Conservation (phyloP, 1,140 invertebrate species). For the Glomeris maerens region DNA sequence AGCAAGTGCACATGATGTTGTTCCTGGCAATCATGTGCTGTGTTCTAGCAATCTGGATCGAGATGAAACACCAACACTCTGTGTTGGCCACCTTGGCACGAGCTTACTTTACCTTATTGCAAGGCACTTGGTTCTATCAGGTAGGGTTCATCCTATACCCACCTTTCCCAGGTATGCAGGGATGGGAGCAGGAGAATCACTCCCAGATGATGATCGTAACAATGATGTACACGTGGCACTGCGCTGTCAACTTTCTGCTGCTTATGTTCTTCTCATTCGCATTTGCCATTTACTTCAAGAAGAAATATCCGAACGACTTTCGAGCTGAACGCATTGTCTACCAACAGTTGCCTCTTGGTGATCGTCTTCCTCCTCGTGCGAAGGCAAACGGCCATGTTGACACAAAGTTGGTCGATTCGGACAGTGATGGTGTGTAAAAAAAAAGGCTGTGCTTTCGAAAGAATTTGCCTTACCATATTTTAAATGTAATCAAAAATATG, state of each 20-base stretch:
- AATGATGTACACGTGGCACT: slow-evolving; percentile 35
- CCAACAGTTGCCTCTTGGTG: too few relatives aligned
- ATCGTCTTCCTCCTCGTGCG: too few relatives aligned
- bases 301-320: too few relatives aligned
- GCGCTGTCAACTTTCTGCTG: slow-evolving; percentile 24
- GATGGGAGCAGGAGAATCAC: slow-evolving; percentile 33
- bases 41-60: slow-evolving; percentile 25
- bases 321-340: too few relatives aligned
- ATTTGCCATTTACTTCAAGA: too few relatives aligned
- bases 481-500: too few relatives aligned
- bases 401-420: too few relatives aligned
- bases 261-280: too few relatives aligned
- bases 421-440: too few relatives aligned
- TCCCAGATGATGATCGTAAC: slow-evolving; percentile 36
- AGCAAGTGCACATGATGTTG: slow-evolving; percentile 35
- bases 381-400: too few relatives aligned
- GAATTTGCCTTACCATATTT: too few relatives aligned
- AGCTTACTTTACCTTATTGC: slow-evolving; percentile 31
- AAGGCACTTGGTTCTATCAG: slow-evolving; percentile 40
- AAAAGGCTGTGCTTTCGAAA: too few relatives aligned
- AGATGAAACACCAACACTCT: slow-evolving; percentile 29
- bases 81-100: slow-evolving; percentile 28
- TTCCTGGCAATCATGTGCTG: slow-evolving; percentile 29
- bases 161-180: slow-evolving; percentile 25
- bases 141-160: slow-evolving; percentile 38